A percentile compares a stretch with the other conserved stretches of the same genome.
Conservation (phyloP, 2,113 vertebrate species). For the Coreoperca whiteheadi region DNA sequence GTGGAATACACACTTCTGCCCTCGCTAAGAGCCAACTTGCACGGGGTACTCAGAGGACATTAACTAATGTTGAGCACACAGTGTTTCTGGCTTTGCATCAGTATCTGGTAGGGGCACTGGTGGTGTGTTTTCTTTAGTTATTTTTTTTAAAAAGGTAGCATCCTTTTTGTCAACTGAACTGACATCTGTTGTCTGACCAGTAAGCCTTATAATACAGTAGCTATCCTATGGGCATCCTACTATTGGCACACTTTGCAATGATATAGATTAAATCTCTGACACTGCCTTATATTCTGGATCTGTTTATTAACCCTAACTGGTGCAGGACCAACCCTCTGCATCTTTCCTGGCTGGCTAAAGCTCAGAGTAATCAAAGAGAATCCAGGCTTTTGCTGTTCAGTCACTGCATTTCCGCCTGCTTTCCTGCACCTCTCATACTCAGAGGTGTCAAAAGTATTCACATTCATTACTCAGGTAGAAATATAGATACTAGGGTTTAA, state of each 20-base stretch:
- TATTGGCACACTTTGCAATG: background rate
- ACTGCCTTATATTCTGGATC: background rate
- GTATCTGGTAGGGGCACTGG: background rate
- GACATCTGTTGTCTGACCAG: too few species aligned
- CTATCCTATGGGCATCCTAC: background rate
- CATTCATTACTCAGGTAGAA: too few species aligned
- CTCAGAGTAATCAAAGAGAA: constrained; percentile 38
- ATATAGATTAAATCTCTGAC: background rate
- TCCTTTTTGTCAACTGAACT: too few species aligned
- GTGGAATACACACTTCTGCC: background rate
- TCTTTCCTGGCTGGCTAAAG: constrained; percentile 18
- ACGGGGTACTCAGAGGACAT: background rate
- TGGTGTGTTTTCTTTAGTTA: background rate
- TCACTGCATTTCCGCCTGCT: constrained; percentile 35
- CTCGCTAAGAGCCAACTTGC: background rate
- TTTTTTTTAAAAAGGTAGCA: too few species aligned
- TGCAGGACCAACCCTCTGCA: constrained; percentile 1
- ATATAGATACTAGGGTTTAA: too few species aligned
- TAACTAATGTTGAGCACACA: background rate
- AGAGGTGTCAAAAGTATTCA: too few species aligned
- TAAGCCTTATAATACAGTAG: too few species aligned
- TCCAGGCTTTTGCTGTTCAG: constrained; percentile 34
- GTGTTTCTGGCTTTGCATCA: background rate
- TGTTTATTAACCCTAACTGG: constrained; percentile 13
- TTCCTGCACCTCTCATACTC: constrained; percentile 27